phyloP scores from a whole-genome alignment of 2,113 vertebrate species.

The Cricetomys ansorgei region DNA sequence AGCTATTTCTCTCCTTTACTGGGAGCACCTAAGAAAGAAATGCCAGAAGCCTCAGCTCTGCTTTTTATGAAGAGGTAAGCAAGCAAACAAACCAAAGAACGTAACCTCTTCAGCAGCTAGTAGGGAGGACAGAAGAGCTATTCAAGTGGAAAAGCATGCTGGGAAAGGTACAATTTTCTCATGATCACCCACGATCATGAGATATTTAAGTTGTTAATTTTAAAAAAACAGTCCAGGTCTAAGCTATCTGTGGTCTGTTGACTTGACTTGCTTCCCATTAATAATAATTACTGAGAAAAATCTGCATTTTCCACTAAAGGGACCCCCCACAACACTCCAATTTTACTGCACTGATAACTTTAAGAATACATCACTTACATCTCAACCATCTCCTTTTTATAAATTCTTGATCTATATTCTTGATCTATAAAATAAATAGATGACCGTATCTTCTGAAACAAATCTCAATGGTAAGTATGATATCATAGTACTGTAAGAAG shows the following conservation, averaged over 20 bases:
- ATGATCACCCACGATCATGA: no score
- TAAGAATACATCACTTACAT: neutral
- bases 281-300: constrained; percentile 13
- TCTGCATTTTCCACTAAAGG: neutral
- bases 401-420: neutral
- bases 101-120: neutral
- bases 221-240: neutral
- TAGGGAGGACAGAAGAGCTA: neutral
- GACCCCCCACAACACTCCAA: neutral
- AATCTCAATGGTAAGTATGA: neutral
- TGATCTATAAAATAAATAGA: neutral
- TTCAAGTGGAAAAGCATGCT: neutral
- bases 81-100: neutral
- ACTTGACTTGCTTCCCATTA: neutral
- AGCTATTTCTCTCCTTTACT: neutral
- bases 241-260: neutral
- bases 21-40: neutral
- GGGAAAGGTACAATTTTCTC: neutral
- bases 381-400: neutral
- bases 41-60: neutral
- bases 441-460: constrained; percentile 6
- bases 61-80: neutral
- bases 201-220: constrained; percentile 7
- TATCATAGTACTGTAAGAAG: neutral
- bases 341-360: neutral